Conservation (phyloP, 2,888 invertebrate species). For the Chelonus formosanus region DNA sequence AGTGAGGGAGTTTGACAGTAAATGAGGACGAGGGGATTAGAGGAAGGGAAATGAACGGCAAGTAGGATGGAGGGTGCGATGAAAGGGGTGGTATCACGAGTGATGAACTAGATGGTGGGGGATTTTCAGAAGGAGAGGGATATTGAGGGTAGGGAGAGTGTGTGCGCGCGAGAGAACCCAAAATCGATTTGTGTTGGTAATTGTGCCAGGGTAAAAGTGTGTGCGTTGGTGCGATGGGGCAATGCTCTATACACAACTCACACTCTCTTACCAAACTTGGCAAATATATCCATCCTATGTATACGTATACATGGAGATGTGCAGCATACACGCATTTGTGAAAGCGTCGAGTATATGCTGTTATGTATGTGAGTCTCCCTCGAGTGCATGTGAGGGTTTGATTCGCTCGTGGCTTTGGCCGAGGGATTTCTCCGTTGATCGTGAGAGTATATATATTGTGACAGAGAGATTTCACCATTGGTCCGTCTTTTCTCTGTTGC, state of each 20-base stretch:
- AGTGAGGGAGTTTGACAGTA: conserved; percentile 20
- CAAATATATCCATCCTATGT: conserved; percentile 17
- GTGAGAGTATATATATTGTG: conserved; percentile 22
- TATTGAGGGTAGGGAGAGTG: conserved; percentile 12
- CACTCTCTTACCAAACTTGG: background rate
- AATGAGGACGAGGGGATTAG: conserved; percentile 23
- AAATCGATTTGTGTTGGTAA: conserved; percentile 31
- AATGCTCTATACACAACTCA: conserved; percentile 44
- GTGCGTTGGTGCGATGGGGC: conserved; percentile 40
- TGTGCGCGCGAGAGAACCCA: conserved; percentile 16
- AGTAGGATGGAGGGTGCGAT: conserved; percentile 27
- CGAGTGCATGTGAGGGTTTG: conserved; percentile 32
- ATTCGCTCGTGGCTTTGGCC: conserved; percentile 33
- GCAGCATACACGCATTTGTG: conserved; percentile 12
- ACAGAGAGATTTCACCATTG: conserved; percentile 31
- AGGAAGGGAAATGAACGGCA: conserved; percentile 34
- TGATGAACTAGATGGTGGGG: conserved; percentile 26
- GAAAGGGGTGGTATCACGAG: conserved; percentile 38
- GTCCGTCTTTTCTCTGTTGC: conserved; percentile 21
- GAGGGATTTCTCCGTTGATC: conserved; percentile 35
- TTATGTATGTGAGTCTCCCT: conserved; percentile 28
- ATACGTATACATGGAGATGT: conserved; percentile 4
- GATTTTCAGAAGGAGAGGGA: background rate
- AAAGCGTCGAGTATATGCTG: conserved; percentile 6
- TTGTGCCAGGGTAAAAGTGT: conserved; percentile 15